These are phyloP conservation scores for Scaptomyza montana DNA, from an alignment of 1,140 invertebrate species.

Conservation along the genomic window DNA sequence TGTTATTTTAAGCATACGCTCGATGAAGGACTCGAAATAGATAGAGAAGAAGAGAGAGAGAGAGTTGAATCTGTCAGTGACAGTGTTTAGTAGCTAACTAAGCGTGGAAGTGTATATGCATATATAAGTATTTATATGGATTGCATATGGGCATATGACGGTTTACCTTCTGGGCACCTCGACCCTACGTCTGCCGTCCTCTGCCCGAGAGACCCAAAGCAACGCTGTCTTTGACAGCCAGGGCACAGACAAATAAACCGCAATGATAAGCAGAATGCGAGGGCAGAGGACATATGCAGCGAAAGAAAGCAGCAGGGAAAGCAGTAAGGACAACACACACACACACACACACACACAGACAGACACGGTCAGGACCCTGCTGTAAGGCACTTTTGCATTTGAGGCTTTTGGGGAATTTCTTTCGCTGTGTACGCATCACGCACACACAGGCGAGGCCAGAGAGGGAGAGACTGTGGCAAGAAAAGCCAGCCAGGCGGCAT, in stretches of 20 bases:
- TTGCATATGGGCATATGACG: constrained; percentile 39
- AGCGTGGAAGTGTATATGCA: neutral
- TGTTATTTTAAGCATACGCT: too few species aligned
- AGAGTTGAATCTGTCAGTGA: too few species aligned
- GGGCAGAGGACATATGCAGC: constrained; percentile 4
- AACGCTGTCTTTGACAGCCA: constrained; percentile 21
- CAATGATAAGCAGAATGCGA: constrained; percentile 50
- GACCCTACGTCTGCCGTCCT: too few species aligned
- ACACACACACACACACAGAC: neutral
- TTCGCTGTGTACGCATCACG: constrained; percentile 45
- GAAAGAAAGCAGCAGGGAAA: constrained; percentile 1
- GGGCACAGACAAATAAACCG: constrained; percentile 48
- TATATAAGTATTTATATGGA: constrained; percentile 10
- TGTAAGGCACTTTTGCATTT: constrained; percentile 39
- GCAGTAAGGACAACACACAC: neutral
- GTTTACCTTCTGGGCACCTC: constrained; percentile 11
- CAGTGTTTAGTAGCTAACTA: neutral
- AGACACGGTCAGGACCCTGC: constrained; percentile 19
- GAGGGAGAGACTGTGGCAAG: neutral
- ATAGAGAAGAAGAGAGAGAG: too few species aligned
- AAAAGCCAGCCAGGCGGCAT: constrained; percentile 5
- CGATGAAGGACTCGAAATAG: too few species aligned
- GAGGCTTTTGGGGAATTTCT: constrained; percentile 43
- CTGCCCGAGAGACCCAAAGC: too few species aligned
- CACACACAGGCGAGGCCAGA: constrained; percentile 6